Evolutionary conservation across 2,113 vertebrate species (phyloP).

Genomic region (Notothenia coriiceps): DNA sequence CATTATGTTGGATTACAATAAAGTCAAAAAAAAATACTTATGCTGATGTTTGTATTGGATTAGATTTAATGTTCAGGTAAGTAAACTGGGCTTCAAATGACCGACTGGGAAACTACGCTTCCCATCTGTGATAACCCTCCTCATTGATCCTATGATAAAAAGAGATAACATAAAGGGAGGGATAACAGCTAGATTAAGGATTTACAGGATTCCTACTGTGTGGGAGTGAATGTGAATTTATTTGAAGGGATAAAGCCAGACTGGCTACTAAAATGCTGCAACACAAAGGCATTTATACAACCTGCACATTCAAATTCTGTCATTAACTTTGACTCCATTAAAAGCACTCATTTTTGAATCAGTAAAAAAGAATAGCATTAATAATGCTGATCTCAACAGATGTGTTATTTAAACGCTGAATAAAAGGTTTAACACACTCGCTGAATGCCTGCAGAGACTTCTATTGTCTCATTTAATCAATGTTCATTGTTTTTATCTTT

Average conservation of each 20-base stretch:
- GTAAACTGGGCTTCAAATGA: not conserved
- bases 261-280: not conserved
- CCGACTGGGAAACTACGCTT: not conserved
- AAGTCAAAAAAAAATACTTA: not conserved
- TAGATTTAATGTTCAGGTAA: not conserved
- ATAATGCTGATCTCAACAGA: not conserved
- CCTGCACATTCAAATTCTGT: not conserved
- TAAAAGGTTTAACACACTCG: not conserved
- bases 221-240: constrained; percentile 17
- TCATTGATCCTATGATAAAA: constrained; percentile 35
- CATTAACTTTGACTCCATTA: not conserved
- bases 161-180: constrained; percentile 29
- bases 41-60: not conserved
- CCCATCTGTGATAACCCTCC: constrained; percentile 23
- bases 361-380: not conserved
- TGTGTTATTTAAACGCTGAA: not conserved
- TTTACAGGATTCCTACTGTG: constrained; percentile 20
- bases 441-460: not conserved
- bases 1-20: constrained; percentile 54
- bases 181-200: constrained; percentile 28
- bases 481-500: constrained; percentile 12
- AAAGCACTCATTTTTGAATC: not conserved
- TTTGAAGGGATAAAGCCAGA: constrained; percentile 15
- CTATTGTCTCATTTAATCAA: constrained; percentile 5
- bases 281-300: constrained; percentile 13